Conservation (phyloP, 2,797 vertebrate genomes). For the Geotria australis region DNA sequence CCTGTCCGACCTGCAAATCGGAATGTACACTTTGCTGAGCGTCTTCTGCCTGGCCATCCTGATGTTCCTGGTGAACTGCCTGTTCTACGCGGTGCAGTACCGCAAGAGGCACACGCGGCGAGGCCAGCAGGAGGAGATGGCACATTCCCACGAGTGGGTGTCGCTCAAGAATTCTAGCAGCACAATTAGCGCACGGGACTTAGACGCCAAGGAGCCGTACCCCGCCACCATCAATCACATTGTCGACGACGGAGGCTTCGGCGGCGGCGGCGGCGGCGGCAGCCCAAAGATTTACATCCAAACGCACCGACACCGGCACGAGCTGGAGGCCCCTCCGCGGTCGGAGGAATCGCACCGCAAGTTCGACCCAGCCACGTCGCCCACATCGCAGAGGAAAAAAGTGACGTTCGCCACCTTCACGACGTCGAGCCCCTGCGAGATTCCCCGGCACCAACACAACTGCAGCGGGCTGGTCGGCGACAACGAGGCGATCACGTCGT, state of each 20-base stretch:
- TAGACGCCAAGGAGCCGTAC: neutral
- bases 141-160: neutral
- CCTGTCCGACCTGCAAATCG: neutral
- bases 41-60: neutral
- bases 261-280: neutral
- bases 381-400: neutral
- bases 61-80: neutral
- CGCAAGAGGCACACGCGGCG: conserved; percentile 32
- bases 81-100: neutral
- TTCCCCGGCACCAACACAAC: neutral
- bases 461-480: too few species aligned
- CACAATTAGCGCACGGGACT: too few species aligned
- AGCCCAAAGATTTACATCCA: neutral
- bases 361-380: neutral
- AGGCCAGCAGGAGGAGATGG: neutral
- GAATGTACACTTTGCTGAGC: neutral
- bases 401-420: neutral
- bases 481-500: too few species aligned
- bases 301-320: too few species aligned
- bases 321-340: neutral
- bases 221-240: neutral
- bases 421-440: neutral
- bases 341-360: neutral
- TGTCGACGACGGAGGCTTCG: too few species aligned
- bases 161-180: neutral